A percentile compares a stretch with the other conserved stretches of the same genome.
Conservation (phyloP, 2,797 vertebrate species). For the Amblyraja radiata region DNA sequence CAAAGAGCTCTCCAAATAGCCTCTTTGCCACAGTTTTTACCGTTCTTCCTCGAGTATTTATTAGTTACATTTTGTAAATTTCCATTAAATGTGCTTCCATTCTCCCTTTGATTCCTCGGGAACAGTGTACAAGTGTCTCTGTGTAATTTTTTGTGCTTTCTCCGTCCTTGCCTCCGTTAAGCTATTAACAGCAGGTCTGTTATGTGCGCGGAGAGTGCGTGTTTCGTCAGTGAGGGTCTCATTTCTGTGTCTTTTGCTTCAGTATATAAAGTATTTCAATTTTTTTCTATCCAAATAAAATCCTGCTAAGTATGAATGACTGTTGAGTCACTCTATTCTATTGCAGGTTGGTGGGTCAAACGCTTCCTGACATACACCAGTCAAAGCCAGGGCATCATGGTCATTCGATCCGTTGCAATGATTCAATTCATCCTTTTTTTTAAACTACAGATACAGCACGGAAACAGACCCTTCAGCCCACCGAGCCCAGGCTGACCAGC, state of each 20-base stretch:
- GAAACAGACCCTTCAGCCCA: too few relatives aligned
- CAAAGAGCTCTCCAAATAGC: not conserved
- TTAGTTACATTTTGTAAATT: not conserved
- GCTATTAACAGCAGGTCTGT: constrained; percentile 1
- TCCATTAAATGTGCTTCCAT: not conserved
- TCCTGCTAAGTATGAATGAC: not conserved
- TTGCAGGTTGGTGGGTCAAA: rapidly evolving
- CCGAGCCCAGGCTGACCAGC: too few relatives aligned
- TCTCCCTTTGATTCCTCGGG: not conserved
- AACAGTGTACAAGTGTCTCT: not conserved
- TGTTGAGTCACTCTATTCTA: not conserved
- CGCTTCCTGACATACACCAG: not conserved
- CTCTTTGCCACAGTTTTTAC: not conserved
- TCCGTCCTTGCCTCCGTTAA: not conserved
- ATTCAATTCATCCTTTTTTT: too few relatives aligned
- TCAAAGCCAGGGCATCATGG: not conserved
- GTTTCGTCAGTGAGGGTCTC: not conserved
- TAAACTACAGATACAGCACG: too few relatives aligned
- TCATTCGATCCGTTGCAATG: not conserved
- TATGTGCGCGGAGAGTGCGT: not conserved
- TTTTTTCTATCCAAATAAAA: constrained; percentile 31
- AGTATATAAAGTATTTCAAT: constrained; percentile 5
- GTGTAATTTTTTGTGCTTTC: not conserved
- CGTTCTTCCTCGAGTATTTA: not conserved
- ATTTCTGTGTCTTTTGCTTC: constrained; percentile 1